Base-by-base conservation (phyloP, 2,888 invertebrate species). In the Agelastica alni region DNA sequence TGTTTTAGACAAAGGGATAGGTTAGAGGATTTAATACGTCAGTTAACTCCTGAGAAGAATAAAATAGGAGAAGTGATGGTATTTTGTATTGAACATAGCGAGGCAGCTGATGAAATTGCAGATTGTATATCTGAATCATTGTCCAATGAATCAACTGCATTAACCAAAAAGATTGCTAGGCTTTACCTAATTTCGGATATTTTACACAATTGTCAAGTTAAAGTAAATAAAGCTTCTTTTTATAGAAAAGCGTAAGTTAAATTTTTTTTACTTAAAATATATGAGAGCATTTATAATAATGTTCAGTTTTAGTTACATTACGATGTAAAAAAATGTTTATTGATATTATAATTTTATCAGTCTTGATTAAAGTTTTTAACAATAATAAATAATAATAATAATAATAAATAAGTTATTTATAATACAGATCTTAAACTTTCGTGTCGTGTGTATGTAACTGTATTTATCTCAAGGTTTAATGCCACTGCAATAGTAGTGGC, bases 21-120 rank as follows among this genome's bases (percentile, higher is more conserved):
- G 1, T 79, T 99, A 26, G 97, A 98, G 77, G 92, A 95, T 77
- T 80, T 97, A 69, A 83, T 99, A 62, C 85, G 96, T 12, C 86
- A 87, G 58, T 81, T 98, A 70, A 87, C 88, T 0, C 91, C 93
- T 1, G 88, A 91, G 68, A 84, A 91, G 49, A 77, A 81, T 56
- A 87, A 88, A 76, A 87, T 99, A 54, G 96, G 91, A 4, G 96
- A 96, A 74, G 91, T 91, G 10, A 99, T 99, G 99, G 91, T 98
- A 45, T 99, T 96, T 85, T 99, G 98, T 77, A 90, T 99, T 58
- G 96, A 98, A 75, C 97, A 99, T 78, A 95, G 96, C 14, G 97
- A 97, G 77, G 94, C 96, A 18, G 96, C 97, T 2, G 93, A 92
- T 71, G 98, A 99, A 81, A 90, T 99, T 58, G 90, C 93, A 42